Evolutionary conservation across 2,113 vertebrate genomes (phyloP).

Genomic region (Talpa occidentalis): DNA sequence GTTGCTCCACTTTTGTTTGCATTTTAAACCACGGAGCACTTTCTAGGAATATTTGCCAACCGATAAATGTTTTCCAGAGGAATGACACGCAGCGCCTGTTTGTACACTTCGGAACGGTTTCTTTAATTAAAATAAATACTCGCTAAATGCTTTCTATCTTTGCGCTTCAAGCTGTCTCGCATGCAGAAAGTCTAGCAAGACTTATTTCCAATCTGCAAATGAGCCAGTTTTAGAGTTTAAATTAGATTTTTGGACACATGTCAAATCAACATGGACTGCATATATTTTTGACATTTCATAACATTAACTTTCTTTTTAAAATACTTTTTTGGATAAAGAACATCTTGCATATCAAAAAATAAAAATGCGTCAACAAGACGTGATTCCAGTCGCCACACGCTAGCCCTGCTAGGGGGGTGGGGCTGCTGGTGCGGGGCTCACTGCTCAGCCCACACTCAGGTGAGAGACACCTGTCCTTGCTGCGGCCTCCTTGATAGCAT

Average conservation of each 20-base stretch:
- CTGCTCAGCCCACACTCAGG: neutral
- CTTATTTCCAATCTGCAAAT: slow-evolving; percentile 63
- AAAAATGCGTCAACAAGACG: slow-evolving; percentile 73
- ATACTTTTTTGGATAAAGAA: slow-evolving; percentile 41
- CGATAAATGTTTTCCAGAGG: slow-evolving; percentile 21
- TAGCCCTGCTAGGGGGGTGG: no score
- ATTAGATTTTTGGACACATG: slow-evolving; percentile 73
- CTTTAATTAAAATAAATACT: slow-evolving; percentile 74
- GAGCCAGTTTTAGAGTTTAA: slow-evolving; percentile 71
- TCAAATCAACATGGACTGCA: slow-evolving; percentile 66
- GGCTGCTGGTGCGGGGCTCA: no score
- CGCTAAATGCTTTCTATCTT: slow-evolving; percentile 65
- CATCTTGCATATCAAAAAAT: slow-evolving; percentile 34
- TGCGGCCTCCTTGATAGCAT: slow-evolving; percentile 64
- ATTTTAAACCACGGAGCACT: neutral
- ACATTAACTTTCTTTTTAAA: slow-evolving; percentile 56
- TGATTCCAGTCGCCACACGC: slow-evolving; percentile 33
- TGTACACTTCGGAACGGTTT: slow-evolving; percentile 20
- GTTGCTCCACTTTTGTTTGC: neutral
- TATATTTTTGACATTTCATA: slow-evolving; percentile 71
- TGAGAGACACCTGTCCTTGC: slow-evolving; percentile 54
- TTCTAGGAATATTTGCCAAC: slow-evolving; percentile 58
- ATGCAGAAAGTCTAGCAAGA: slow-evolving; percentile 70
- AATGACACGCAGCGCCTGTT: neutral
- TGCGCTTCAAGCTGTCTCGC: slow-evolving; percentile 66